These are phyloP conservation scores for Phymorhynchus buccinoides DNA, from an alignment of 1,140 invertebrate genomes.

Conservation along the genomic window DNA sequence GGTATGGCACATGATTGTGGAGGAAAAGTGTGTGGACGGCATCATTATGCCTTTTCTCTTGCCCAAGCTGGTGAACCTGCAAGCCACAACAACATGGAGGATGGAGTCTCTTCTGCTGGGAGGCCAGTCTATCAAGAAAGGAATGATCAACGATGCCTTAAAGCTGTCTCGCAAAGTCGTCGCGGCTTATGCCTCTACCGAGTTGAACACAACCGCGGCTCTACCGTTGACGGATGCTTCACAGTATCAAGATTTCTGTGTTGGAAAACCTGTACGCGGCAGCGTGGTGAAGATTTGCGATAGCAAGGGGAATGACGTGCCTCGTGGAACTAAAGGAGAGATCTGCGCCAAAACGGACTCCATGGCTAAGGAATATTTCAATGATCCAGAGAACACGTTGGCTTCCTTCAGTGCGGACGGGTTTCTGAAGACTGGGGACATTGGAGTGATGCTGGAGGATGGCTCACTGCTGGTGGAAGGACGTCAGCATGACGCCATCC, in stretches of 20 bases:
- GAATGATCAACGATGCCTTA: background rate
- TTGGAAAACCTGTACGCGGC: background rate
- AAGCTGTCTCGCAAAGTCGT: background rate
- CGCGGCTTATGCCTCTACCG: background rate
- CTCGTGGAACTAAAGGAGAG: background rate
- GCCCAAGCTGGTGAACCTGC: background rate
- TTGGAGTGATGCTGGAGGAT: background rate
- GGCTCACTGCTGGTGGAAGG: constrained; percentile 22
- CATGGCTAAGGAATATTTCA: background rate
- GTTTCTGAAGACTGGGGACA: constrained; percentile 22
- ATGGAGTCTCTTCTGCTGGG: background rate
- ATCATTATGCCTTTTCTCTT: background rate
- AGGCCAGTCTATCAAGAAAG: background rate
- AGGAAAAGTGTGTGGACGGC: background rate
- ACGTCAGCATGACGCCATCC: background rate
- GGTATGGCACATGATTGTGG: background rate
- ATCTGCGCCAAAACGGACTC: background rate
- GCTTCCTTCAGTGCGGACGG: constrained; percentile 33
- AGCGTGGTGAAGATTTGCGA: background rate
- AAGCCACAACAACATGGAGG: background rate
- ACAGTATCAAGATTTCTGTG: background rate
- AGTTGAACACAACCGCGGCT: background rate
- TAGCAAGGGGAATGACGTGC: background rate
- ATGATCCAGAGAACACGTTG: background rate
- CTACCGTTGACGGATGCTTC: background rate